phyloP scores from a whole-genome alignment of 2,797 vertebrate species.

The Brachymystax lenok region DNA sequence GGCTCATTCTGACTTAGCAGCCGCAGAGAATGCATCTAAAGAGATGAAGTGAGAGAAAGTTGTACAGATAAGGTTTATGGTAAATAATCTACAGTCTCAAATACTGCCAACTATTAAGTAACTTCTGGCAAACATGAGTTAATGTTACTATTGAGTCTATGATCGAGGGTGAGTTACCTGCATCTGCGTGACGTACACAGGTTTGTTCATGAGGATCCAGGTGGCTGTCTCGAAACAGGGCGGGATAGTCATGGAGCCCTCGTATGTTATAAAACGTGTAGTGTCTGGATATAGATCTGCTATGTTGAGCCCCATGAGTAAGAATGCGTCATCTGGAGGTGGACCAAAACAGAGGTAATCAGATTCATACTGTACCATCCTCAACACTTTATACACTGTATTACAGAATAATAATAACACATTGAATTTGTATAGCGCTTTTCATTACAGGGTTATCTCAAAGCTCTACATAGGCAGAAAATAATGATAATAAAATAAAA shows the following conservation, averaged over 20 bases:
- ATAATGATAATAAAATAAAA: too few relatives aligned
- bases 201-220: conserved; percentile 99
- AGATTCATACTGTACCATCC: conserved; percentile 12
- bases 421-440: too few relatives aligned
- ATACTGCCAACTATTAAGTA: not conserved
- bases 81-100: not conserved
- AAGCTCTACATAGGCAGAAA: too few relatives aligned
- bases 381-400: not conserved
- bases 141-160: not conserved
- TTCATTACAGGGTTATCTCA: too few relatives aligned
- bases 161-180: conserved; percentile 77
- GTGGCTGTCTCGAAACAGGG: conserved; percentile 96
- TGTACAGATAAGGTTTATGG: not conserved
- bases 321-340: conserved; percentile 89
- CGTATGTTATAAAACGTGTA: conserved; percentile 94
- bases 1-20: conserved; percentile 97
- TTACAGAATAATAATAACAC: too few relatives aligned
- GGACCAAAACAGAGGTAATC: conserved; percentile 31
- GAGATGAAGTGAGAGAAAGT: not conserved
- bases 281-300: conserved; percentile 95
- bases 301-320: conserved; percentile 93
- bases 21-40: conserved; percentile 94
- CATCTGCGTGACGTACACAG: conserved; percentile 95
- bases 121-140: not conserved
- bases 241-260: conserved; percentile 94